Conservation (phyloP, 2,888 invertebrate genomes). For the Encarsia formosa region DNA sequence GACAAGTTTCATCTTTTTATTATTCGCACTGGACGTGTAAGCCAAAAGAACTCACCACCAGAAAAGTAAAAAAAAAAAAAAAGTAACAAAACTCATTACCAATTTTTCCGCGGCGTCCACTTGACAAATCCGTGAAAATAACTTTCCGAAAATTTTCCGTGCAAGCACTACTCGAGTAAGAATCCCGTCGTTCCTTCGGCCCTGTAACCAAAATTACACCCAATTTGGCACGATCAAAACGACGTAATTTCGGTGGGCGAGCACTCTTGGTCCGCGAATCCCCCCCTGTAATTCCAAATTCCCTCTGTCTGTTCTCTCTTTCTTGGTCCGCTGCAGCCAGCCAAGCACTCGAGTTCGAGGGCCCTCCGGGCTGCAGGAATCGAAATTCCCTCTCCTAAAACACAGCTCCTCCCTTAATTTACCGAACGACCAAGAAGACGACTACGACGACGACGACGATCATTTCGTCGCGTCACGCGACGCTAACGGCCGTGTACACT, state of each 20-base stretch:
- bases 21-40: too few relatives aligned
- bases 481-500: not conserved
- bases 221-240: slow-evolving; percentile 2
- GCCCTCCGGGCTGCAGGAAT: slow-evolving; percentile 15
- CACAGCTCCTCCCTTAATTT: slow-evolving; percentile 20
- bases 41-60: too few relatives aligned
- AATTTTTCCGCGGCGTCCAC: too few relatives aligned
- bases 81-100: too few relatives aligned
- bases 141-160: too few relatives aligned
- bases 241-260: not conserved
- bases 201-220: slow-evolving; percentile 2
- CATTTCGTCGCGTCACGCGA: slow-evolving; percentile 23
- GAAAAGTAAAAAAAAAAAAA: too few relatives aligned
- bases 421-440: too few relatives aligned
- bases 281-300: not conserved
- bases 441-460: too few relatives aligned
- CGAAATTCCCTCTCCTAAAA: slow-evolving; percentile 21
- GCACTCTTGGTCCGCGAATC: not conserved
- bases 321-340: slow-evolving; percentile 1
- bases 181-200: too few relatives aligned
- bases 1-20: too few relatives aligned
- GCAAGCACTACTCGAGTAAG: too few relatives aligned
- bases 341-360: slow-evolving; percentile 8
- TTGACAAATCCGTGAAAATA: too few relatives aligned
- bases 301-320: not conserved